Percentiles rank a stretch among this genome's conserved stretches.
Conservation (phyloP, 2,113 vertebrate species). For the Cervus canadensis region DNA sequence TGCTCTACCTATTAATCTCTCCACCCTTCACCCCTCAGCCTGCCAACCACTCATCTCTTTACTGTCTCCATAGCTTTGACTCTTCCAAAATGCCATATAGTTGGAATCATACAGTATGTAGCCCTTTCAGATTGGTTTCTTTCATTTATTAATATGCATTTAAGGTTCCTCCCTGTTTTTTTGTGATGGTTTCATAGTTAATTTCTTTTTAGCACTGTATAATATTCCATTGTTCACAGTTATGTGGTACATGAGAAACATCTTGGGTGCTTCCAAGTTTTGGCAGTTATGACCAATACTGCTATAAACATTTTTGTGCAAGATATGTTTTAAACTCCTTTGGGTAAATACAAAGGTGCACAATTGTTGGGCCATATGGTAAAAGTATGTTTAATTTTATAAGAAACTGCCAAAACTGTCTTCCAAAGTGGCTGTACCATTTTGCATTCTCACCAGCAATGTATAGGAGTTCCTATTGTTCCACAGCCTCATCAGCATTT, state of each 20-base stretch:
- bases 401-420: background rate
- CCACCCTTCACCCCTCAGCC: too few species aligned
- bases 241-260: background rate
- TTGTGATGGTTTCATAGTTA: background rate
- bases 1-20: background rate
- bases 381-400: background rate
- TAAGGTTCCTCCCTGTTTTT: background rate
- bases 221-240: background rate
- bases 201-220: background rate
- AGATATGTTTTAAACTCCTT: background rate
- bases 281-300: background rate
- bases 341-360: background rate
- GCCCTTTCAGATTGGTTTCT: background rate
- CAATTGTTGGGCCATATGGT: background rate
- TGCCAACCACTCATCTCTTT: background rate
- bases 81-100: background rate
- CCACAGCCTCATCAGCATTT: background rate
- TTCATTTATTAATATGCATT: background rate
- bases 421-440: background rate
- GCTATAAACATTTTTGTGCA: background rate
- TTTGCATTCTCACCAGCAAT: background rate
- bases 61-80: background rate
- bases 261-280: background rate
- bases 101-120: background rate
- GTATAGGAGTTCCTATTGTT: background rate